Base-by-base conservation (phyloP, 1,140 invertebrate genomes). In the Dufourea novaeangliae region DNA sequence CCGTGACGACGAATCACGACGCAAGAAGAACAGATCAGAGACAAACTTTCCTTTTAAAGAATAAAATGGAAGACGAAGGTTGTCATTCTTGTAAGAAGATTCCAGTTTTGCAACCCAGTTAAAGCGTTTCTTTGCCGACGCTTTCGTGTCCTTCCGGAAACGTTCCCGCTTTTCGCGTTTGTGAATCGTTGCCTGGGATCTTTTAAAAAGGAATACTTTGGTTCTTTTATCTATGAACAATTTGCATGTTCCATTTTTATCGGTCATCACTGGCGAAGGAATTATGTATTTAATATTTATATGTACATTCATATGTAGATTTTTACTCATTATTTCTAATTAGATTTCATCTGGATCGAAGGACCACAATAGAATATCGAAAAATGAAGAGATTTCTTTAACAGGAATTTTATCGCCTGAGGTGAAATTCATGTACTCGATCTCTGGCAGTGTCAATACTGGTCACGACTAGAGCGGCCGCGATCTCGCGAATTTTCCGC, bases 11-110 rank as follows among this genome's bases (percentile, higher is more conserved):
- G 62, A 68, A 59, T 56, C 46, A 22, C 8, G 14, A 25, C 37
- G 22, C 22, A 14, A 22, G n/a, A 46, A 62, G n/a, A 46, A 62
- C n/a, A 34, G 8, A 25, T 22, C 54, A 75, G 39, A 69, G 73
- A 11, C 54, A 67, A 57, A 57, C 27, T 57, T 67, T 46, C 1
- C 37, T 66, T 44, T 34, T 29, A 27, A 22, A 12, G n/a, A 67
- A 67, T 39, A 39, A 25, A 34, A 27, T 25, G 50, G n/a, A n/a
- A 44, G 46, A 70, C 5, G 37, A 17, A 8, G 39, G 17, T 69
- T 57, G 22, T 34, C 69, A 39, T 61, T 61, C 56, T 29, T 46
- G 25, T 12, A 11, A 39, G 67, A 57, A 57, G 54, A 57, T 20
- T 37, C 25, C 67, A 32, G 56, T 56, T 69, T 69, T 41, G 39